Evolutionary conservation across 2,888 invertebrate genomes (phyloP).

Genomic region (Limnephilus auricula): DNA sequence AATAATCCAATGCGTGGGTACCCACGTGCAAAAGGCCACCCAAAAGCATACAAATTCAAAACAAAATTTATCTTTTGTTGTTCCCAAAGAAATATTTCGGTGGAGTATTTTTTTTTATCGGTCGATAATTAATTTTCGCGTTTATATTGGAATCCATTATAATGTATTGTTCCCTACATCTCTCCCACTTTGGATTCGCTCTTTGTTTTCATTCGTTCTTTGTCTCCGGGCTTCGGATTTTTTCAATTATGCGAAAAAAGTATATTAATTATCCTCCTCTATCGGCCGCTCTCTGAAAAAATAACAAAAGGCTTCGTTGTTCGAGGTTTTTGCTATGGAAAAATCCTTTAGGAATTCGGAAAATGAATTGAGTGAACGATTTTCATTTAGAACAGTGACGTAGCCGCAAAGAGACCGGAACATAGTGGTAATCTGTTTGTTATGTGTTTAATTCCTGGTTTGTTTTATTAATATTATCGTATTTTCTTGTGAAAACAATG

Average conservation of each 20-base stretch:
- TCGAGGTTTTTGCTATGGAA: constrained; percentile 49
- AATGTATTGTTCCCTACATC: constrained; percentile 29
- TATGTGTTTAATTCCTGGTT: not conserved
- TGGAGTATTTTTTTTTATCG: not conserved
- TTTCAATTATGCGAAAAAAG: constrained; percentile 54
- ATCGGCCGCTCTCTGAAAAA: constrained; percentile 49
- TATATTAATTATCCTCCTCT: constrained; percentile 52
- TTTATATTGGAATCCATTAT: constrained; percentile 14
- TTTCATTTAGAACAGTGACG: constrained; percentile 23
- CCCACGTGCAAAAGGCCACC: not conserved
- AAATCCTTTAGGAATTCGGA: constrained; percentile 58
- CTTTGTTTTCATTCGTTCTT: constrained; percentile 50
- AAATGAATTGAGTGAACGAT: constrained; percentile 58
- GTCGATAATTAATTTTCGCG: constrained; percentile 48
- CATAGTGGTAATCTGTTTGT: not conserved
- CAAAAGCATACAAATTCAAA: not conserved
- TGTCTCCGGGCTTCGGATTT: constrained; percentile 47
- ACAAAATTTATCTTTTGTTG: not conserved
- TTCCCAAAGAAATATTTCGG: not conserved
- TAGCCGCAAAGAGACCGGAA: not conserved
- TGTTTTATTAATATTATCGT: no score
- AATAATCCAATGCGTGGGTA: not conserved
- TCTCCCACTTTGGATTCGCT: constrained; percentile 18
- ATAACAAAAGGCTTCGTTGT: constrained; percentile 41
- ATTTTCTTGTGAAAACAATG: no score